Evolutionary conservation across 1,140 invertebrate species (phyloP).

Genomic region (Gonioctena quinquepunctata): DNA sequence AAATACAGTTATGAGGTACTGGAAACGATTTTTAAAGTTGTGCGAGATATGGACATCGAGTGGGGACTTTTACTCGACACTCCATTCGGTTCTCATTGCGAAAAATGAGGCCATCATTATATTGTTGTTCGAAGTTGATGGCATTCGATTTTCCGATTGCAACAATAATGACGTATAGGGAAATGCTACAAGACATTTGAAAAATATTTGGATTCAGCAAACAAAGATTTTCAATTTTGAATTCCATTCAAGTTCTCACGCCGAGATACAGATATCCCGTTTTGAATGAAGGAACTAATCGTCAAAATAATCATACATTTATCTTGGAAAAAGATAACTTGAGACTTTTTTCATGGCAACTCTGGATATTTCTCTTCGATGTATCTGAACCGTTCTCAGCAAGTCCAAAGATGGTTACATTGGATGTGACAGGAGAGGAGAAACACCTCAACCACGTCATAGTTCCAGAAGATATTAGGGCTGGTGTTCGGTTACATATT

Average conservation of each 20-base stretch:
- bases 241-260: not conserved
- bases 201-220: not conserved
- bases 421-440: slow-evolving; percentile 1
- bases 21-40: no score
- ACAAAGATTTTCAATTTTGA: not conserved
- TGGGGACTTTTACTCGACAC: no score
- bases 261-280: not conserved
- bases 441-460: slow-evolving; percentile 39
- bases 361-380: not conserved
- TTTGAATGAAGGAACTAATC: not conserved
- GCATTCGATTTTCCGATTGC: no score
- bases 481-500: not conserved
- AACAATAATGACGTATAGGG: no score
- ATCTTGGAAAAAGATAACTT: not conserved
- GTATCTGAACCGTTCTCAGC: not conserved
- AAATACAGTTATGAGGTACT: no score
- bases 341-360: not conserved
- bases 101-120: no score
- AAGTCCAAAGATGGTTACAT: not conserved
- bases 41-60: no score
- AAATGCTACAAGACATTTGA: not conserved
- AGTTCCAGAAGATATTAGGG: not conserved
- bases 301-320: not conserved
- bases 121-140: no score
- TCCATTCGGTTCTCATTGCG: no score